Percentiles rank a stretch among this genome's conserved stretches.
These are phyloP conservation scores for Leptosomus discolor DNA, from an alignment of 2,113 vertebrate genomes.

Conservation along the genomic window DNA sequence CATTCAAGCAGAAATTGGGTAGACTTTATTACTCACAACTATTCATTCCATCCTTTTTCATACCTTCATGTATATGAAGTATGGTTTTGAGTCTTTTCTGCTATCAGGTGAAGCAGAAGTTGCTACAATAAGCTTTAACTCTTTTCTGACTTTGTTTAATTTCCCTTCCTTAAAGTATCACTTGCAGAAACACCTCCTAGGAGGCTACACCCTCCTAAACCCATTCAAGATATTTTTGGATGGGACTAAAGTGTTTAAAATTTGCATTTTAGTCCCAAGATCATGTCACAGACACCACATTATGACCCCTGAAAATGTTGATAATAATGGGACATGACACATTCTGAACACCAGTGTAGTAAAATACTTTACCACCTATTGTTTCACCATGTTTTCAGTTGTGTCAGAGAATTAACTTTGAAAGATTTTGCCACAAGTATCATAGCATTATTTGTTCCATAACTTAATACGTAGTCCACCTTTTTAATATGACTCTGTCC, in stretches of 20 bases:
- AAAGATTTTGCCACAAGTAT: background rate
- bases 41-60: background rate
- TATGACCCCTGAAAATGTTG: background rate
- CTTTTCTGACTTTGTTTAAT: background rate
- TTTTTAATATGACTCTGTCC: background rate
- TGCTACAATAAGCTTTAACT: background rate
- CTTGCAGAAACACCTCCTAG: background rate
- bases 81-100: background rate
- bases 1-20: background rate
- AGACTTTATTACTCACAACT: background rate
- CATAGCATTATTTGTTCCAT: background rate
- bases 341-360: background rate
- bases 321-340: background rate
- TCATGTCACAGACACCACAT: background rate
- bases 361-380: background rate
- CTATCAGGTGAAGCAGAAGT: background rate
- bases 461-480: background rate
- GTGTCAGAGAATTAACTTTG: background rate
- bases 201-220: background rate
- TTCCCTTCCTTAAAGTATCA: background rate
- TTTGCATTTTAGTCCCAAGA: background rate
- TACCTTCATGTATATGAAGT: background rate
- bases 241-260: background rate
- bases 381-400: background rate
- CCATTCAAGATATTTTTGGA: background rate